phyloP scores from a whole-genome alignment of 2,888 invertebrate species.

The Polydesmus complanatus region DNA sequence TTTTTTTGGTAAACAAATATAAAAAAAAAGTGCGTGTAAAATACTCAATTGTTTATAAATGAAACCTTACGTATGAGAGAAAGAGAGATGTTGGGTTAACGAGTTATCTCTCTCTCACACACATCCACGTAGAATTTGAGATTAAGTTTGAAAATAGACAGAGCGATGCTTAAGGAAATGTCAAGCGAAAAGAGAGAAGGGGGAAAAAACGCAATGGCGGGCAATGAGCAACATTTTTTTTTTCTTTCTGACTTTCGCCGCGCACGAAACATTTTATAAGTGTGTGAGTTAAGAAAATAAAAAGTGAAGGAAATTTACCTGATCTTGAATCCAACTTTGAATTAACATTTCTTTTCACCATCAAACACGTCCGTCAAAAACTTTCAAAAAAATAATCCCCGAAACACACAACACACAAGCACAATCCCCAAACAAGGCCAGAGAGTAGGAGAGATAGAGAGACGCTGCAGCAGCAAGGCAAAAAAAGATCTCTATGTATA shows the following conservation, averaged over 20 bases:
- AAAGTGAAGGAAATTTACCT: not conserved
- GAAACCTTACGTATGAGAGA: no score
- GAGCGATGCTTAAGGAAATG: not conserved
- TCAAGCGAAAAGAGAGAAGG: not conserved
- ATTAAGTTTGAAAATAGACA: no score
- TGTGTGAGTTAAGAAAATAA: not conserved
- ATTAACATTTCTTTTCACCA: not conserved
- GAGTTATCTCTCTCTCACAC: no score
- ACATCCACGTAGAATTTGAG: no score
- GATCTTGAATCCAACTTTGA: not conserved
- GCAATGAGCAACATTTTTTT: not conserved
- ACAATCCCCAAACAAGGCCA: not conserved
- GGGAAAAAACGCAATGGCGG: not conserved
- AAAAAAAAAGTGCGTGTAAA: no score
- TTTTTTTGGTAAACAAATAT: no score
- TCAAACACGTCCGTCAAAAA: not conserved
- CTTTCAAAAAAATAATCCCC: not conserved
- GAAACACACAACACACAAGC: not conserved
- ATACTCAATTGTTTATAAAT: no score
- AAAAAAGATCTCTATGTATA: no score
- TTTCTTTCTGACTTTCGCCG: not conserved
- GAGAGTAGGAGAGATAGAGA: no score
- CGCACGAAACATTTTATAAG: not conserved
- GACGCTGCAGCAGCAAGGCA: no score
- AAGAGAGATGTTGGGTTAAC: no score